Base-by-base conservation (phyloP, 1,140 invertebrate species). In the Acromyrmex heyeri region DNA sequence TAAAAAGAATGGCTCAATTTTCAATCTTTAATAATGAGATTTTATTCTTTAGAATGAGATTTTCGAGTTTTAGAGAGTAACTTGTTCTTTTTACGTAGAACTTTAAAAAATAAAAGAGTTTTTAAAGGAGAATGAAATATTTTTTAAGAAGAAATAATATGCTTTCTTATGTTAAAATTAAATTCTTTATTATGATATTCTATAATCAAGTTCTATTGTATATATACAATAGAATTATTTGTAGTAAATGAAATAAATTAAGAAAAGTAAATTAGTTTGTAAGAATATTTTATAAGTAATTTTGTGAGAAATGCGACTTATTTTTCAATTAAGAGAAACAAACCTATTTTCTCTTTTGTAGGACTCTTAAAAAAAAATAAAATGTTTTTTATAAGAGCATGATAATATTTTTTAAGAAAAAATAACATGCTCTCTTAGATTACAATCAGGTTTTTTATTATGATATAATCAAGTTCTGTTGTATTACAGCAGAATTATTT, bases 401-500 rank as follows among this genome's bases (percentile, higher is more conserved):
- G 30, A 34, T 34, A 34, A 6, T 34, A 34, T 34, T 34, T 34
- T 34, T 38, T 38, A 38, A 7, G n/a, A 30, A 78, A 53, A 50
- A 50, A 24, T 27, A n/a, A 78, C 2, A 48, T 65, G 27, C 7
- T 65, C 2, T 3, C 14, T 64, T 12, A 21, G 6, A 65, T 27
- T 64, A 64, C 21, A 44, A 64, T 57, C 24, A n/a, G n/a, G 10
- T 21, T n/a, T 8, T 72, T 53, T 30, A 38, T 61, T 61, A 24
- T 76, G 21, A 76, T 64, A 18, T 30, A 34, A 78, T 50, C 38
- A 16, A 65, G 12, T 30, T 27, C 18, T 27, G 18, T 53, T 50
- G 14, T 14, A 48, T 34, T 38, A 38, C 21, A 50, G 4, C 30
- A 55, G 62, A 65, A 64, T 79, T 55, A 18, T 81, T 81, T 55